Conservation (phyloP, 1,140 invertebrate genomes). For the Oryctes rhinoceros region DNA sequence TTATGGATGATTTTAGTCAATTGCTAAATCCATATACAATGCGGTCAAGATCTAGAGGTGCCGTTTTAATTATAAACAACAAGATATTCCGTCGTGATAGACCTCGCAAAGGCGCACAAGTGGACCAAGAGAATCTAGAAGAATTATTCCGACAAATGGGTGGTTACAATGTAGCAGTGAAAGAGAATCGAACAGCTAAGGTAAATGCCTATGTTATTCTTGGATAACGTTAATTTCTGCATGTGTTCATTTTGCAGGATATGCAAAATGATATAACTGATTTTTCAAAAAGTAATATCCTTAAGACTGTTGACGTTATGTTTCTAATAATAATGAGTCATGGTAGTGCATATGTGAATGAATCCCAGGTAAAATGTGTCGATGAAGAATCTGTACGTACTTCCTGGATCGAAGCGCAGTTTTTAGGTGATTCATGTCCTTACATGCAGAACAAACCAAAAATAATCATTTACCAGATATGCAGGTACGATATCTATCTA, state of each 20-base stretch:
- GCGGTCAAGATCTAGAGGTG: slow-evolving; percentile 20
- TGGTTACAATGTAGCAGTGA: slow-evolving; percentile 26
- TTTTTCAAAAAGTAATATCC: background rate
- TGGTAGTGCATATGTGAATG: slow-evolving; percentile 16
- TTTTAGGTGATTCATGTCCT: slow-evolving; percentile 69
- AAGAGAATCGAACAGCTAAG: background rate
- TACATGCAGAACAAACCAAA: slow-evolving; percentile 74
- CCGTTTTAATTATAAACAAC: slow-evolving; percentile 38
- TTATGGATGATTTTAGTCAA: slow-evolving; percentile 34
- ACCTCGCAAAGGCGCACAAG: background rate
- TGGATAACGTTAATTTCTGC: no score
- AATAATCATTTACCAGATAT: slow-evolving; percentile 81
- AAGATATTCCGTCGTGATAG: background rate
- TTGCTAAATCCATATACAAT: slow-evolving; percentile 28
- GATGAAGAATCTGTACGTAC: slow-evolving; percentile 21
- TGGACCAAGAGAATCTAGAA: slow-evolving; percentile 31
- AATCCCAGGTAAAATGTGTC: slow-evolving; percentile 35
- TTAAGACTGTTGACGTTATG: slow-evolving; percentile 4
- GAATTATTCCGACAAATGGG: slow-evolving; percentile 40
- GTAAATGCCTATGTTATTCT: slow-evolving; percentile 3
- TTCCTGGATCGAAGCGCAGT: slow-evolving; percentile 54
- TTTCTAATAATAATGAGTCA: slow-evolving; percentile 20
- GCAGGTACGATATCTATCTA: slow-evolving; percentile 63
- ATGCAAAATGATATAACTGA: background rate
- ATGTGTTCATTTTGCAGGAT: background rate